These are phyloP conservation scores for Drosophila hamatofila DNA, from an alignment of 2,888 invertebrate genomes.

Conservation along the genomic window DNA sequence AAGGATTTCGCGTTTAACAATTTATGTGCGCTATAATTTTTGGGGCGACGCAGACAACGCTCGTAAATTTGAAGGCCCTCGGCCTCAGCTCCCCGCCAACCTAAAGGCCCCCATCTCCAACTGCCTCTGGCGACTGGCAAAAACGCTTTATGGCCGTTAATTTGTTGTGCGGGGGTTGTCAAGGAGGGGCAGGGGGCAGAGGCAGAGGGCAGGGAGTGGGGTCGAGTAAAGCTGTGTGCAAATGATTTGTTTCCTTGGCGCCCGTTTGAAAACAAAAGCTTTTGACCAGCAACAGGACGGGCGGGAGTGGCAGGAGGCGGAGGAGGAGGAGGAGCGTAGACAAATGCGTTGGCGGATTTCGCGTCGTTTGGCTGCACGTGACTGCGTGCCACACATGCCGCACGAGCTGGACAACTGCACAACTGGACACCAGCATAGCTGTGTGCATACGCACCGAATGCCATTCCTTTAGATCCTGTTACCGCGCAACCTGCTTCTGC, in stretches of 20 bases:
- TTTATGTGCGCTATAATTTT: conserved; percentile 81
- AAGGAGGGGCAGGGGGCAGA: background rate
- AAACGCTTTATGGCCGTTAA: conserved; percentile 79
- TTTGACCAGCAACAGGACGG: conserved; percentile 54
- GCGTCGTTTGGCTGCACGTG: conserved; percentile 62
- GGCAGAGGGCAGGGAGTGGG: background rate
- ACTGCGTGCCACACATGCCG: conserved; percentile 72
- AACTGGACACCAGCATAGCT: conserved; percentile 32
- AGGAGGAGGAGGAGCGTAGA: background rate
- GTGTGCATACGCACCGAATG: conserved; percentile 40
- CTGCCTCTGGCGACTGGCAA: conserved; percentile 36
- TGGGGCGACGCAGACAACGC: conserved; percentile 63
- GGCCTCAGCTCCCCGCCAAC: background rate
- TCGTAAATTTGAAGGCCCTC: conserved; percentile 65
- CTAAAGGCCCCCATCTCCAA: background rate
- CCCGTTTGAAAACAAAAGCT: conserved; percentile 77
- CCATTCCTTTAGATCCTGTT: conserved; percentile 25
- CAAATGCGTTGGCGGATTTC: conserved; percentile 29
- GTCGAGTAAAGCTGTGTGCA: conserved; percentile 61
- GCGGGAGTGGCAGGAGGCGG: background rate
- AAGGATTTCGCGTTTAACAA: conserved; percentile 81
- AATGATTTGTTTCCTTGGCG: conserved; percentile 83
- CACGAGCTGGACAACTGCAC: conserved; percentile 23
- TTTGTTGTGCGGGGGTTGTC: conserved; percentile 58
- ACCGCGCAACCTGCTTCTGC: background rate